Conservation (phyloP, 2,113 vertebrate genomes). For the Ptyas mucosa region DNA sequence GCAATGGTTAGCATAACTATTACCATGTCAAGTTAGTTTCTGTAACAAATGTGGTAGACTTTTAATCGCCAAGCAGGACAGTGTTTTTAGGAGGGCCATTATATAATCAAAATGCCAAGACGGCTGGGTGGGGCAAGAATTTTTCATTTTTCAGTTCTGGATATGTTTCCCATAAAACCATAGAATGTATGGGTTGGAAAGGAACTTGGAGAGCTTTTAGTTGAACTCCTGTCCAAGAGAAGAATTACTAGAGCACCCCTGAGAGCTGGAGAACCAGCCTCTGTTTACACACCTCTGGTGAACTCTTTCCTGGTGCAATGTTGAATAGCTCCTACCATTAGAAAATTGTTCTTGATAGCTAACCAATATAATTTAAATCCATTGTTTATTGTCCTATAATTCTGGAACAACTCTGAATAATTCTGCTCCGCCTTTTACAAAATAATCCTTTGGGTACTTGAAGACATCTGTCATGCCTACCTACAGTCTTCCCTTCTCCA, state of each 20-base stretch:
- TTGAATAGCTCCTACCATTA: not conserved
- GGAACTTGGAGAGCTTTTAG: not conserved
- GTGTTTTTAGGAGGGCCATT: not conserved
- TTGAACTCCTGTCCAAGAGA: not conserved
- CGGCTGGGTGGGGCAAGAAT: not conserved
- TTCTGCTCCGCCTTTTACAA: not conserved
- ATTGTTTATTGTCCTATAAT: not conserved
- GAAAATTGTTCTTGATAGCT: not conserved
- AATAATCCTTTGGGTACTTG: not conserved
- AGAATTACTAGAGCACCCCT: not conserved
- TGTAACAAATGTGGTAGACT: not conserved
- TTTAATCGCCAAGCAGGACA: not conserved
- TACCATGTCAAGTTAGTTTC: not conserved
- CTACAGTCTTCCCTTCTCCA: not conserved
- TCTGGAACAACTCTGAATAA: not conserved
- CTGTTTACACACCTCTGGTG: not conserved
- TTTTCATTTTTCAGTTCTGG: not conserved
- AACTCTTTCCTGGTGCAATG: not conserved
- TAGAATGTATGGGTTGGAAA: not conserved
- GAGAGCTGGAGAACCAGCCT: not conserved
- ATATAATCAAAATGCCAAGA: not conserved
- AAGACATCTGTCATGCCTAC: not conserved
- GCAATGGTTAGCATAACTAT: not conserved
- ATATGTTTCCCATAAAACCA: not conserved
- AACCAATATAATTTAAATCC: not conserved